A percentile compares a stretch with the other conserved stretches of the same genome.
phyloP scores from a whole-genome alignment of 1,140 invertebrate genomes.

The Eueides isabella region DNA sequence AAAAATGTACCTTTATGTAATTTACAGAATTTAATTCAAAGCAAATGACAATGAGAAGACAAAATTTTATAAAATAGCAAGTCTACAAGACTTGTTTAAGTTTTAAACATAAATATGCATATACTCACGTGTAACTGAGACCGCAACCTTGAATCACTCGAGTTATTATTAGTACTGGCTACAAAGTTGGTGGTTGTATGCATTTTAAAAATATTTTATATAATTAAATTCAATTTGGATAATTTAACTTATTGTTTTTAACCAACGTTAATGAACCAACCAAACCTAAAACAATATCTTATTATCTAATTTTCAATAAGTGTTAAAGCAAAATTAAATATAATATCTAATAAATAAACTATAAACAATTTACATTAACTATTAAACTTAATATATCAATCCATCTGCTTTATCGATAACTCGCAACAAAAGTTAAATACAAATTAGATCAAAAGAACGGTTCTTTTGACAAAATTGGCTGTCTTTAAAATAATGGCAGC shows the following conservation, averaged over 20 bases:
- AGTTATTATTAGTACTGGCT: not conserved
- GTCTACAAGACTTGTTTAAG: constrained; percentile 5
- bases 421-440: constrained; percentile 4
- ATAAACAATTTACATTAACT: not conserved
- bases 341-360: not conserved
- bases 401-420: constrained; percentile 1
- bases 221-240: not conserved
- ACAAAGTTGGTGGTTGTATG: not conserved
- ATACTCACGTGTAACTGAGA: constrained; percentile 9
- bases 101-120: not conserved
- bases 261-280: not conserved
- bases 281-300: not conserved
- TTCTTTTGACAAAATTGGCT: not conserved
- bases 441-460: constrained; percentile 6
- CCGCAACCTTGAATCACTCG: constrained; percentile 11
- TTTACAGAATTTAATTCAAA: not conserved
- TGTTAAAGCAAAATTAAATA: not conserved
- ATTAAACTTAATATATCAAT: not conserved
- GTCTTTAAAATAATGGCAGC: constrained; percentile 26
- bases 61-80: not conserved
- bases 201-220: not conserved
- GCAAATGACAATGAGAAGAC: not conserved
- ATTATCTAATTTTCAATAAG: not conserved
- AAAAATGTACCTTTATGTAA: too few relatives aligned
- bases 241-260: not conserved